Conservation (phyloP, 2,888 invertebrate genomes). For the Plusia festucae region DNA sequence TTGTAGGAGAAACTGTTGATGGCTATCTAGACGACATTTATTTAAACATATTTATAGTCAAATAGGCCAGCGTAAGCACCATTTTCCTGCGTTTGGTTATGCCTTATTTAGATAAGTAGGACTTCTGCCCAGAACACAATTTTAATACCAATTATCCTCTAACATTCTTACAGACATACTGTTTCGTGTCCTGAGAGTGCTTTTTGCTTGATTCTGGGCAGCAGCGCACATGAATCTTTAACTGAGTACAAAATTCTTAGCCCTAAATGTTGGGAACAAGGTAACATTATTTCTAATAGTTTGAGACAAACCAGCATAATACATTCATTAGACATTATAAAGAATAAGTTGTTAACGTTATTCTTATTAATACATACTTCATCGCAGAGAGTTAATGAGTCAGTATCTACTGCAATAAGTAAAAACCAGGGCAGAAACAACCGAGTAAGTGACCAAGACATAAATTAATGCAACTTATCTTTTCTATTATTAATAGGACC, state of each 20-base stretch:
- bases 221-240: background rate
- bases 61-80: conserved; percentile 2
- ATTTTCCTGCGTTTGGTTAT: background rate
- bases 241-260: background rate
- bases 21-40: conserved; percentile 3
- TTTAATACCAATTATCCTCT: background rate
- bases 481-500: background rate
- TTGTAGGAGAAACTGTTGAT: background rate
- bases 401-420: background rate
- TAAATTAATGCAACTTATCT: background rate
- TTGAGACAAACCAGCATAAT: background rate
- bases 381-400: background rate
- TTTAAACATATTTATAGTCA: conserved; percentile 4
- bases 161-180: background rate
- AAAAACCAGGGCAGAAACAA: background rate
- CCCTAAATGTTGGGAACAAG: background rate
- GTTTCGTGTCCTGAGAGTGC: background rate
- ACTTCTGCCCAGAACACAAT: background rate
- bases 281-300: background rate
- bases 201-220: too few species aligned
- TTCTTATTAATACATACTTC: background rate
- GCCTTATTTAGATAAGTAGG: background rate
- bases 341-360: background rate
- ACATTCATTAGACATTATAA: background rate
- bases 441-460: background rate